These are phyloP conservation scores for Chloebia gouldiae DNA, from an alignment of 2,113 vertebrate species.

Conservation along the genomic window DNA sequence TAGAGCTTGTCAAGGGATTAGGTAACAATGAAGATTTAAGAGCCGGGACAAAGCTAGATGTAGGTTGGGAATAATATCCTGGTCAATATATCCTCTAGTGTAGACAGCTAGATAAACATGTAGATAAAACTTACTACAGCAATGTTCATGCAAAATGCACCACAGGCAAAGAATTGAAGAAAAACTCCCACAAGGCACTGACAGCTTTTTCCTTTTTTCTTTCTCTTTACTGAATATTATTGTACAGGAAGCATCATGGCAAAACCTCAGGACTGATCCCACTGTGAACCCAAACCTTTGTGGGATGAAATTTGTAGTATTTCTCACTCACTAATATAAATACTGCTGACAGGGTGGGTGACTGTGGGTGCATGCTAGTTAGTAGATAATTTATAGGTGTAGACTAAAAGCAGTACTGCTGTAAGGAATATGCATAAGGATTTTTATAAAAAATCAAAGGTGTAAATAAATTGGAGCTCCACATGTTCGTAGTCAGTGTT, in stretches of 20 bases:
- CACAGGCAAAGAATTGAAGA: constrained; percentile 12
- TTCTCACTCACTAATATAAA: not conserved
- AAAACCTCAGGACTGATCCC: not conserved
- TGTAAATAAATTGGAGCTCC: constrained; percentile 13
- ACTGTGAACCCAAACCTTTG: not conserved
- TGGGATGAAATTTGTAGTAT: not conserved
- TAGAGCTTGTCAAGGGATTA: constrained; percentile 31
- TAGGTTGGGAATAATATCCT: constrained; percentile 11
- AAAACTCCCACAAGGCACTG: not conserved
- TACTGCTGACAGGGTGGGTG: not conserved
- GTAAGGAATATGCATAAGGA: not conserved
- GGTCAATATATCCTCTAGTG: constrained; percentile 38
- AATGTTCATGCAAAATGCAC: not conserved
- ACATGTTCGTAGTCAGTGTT: not conserved
- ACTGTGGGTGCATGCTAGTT: not conserved
- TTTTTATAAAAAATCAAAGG: constrained; percentile 27
- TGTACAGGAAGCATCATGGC: not conserved
- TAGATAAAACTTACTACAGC: constrained; percentile 25
- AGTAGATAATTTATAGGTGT: not conserved
- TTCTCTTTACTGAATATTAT: not conserved
- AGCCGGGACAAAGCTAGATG: not conserved
- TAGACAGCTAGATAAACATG: constrained; percentile 47
- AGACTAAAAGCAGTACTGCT: not conserved
- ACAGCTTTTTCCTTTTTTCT: not conserved
- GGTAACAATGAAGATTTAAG: constrained; percentile 55